phyloP scores from a whole-genome alignment of 2,797 vertebrate genomes.

The Lateolabrax maculatus region DNA sequence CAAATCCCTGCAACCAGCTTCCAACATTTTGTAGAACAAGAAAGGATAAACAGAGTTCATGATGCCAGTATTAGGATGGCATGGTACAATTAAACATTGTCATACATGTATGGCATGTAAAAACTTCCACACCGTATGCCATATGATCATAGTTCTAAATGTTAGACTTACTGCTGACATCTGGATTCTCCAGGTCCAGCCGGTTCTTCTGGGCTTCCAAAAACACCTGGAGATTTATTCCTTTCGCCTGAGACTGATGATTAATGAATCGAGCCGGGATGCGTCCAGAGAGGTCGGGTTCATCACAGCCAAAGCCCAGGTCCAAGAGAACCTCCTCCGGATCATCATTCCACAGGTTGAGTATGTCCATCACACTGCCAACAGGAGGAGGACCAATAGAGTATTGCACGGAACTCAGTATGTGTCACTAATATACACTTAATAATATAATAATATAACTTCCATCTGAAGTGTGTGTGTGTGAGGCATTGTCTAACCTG shows the following conservation, averaged over 20 bases:
- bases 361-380: slow-evolving; percentile 86
- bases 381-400: neutral
- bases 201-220: slow-evolving; percentile 91
- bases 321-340: slow-evolving; percentile 93
- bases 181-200: slow-evolving; percentile 87
- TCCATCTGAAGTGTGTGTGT: neutral
- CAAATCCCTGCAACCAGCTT: neutral
- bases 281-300: slow-evolving; percentile 89
- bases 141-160: neutral
- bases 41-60: neutral
- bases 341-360: slow-evolving; percentile 89
- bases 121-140: no score
- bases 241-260: slow-evolving; percentile 87
- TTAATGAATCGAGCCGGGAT: slow-evolving; percentile 92
- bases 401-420: neutral
- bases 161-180: slow-evolving; percentile 87
- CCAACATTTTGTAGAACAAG: neutral
- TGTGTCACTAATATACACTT: neutral
- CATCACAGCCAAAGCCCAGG: slow-evolving; percentile 92
- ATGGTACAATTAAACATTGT: neutral
- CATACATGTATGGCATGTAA: neutral
- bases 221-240: slow-evolving; percentile 90
- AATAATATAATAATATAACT: neutral
- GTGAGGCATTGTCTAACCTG: slow-evolving; percentile 76
- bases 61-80: neutral